Evolutionary conservation across 53 echinoderm and acorn worm species (phyloP).

Genomic region (Echinarachnius parma): DNA sequence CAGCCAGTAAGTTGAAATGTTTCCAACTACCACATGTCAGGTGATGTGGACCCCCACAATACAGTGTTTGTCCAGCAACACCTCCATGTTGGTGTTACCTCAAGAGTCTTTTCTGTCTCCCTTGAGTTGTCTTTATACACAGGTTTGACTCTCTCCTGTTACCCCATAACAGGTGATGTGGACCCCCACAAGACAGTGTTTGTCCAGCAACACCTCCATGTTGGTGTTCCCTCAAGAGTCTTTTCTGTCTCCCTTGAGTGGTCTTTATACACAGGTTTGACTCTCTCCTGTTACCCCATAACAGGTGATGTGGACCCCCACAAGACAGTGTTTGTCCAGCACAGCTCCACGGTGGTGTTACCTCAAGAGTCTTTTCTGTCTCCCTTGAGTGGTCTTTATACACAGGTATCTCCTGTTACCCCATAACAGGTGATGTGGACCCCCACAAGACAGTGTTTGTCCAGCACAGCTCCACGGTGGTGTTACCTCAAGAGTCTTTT

Average conservation of each 20-base stretch:
- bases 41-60: conserved; percentile 66
- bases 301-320: conserved; percentile 66
- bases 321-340: conserved; percentile 73
- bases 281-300: no score
- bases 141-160: no score
- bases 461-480: conserved; percentile 72
- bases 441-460: conserved; percentile 88
- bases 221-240: conserved; percentile 9
- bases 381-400: no score
- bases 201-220: conserved; percentile 81
- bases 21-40: conserved; percentile 49
- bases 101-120: no score
- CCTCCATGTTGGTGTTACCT: conserved; percentile 70
- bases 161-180: conserved; percentile 56
- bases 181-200: conserved; percentile 86
- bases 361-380: no score
- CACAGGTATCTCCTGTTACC: no score
- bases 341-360: conserved; percentile 76
- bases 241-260: no score
- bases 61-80: conserved; percentile 75
- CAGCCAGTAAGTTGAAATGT: no score
- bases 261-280: no score
- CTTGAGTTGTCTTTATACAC: no score
- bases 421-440: conserved; percentile 63
- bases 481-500: conserved; percentile 8